phyloP scores from a whole-genome alignment of 1,140 invertebrate species.

The Macrotrachela quadricornifera region DNA sequence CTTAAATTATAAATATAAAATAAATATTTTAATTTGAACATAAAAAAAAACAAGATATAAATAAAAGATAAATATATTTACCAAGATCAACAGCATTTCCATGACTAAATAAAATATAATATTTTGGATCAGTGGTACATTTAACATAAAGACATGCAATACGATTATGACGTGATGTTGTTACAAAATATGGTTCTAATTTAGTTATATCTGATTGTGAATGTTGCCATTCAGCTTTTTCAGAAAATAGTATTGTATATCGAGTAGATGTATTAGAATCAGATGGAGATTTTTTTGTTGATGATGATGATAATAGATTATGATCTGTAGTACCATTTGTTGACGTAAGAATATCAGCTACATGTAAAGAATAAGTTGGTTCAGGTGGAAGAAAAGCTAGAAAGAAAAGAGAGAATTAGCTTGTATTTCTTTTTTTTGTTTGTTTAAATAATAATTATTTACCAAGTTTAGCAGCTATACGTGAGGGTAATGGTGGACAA shows the following conservation, averaged over 20 bases:
- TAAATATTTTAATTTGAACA: no score
- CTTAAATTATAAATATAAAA: no score
- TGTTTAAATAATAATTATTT: no score
- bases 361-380: constrained; percentile 67
- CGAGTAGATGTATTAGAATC: background rate
- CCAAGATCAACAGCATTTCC: background rate
- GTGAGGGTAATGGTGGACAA: constrained; percentile 93
- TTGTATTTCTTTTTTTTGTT: no score
- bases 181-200: constrained; percentile 49
- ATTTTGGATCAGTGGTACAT: background rate
- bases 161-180: constrained; percentile 42
- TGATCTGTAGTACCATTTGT: background rate
- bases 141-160: constrained; percentile 70
- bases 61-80: background rate
- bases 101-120: background rate
- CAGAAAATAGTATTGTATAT: constrained; percentile 48
- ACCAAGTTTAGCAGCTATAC: constrained; percentile 69
- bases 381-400: constrained; percentile 73
- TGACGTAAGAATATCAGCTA: constrained; percentile 32
- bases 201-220: constrained; percentile 80
- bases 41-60: no score
- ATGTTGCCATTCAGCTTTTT: constrained; percentile 93
- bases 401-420: no score
- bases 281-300: background rate
- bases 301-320: background rate